phyloP scores from a whole-genome alignment of 2,888 invertebrate species.

The Heliconius sara region DNA sequence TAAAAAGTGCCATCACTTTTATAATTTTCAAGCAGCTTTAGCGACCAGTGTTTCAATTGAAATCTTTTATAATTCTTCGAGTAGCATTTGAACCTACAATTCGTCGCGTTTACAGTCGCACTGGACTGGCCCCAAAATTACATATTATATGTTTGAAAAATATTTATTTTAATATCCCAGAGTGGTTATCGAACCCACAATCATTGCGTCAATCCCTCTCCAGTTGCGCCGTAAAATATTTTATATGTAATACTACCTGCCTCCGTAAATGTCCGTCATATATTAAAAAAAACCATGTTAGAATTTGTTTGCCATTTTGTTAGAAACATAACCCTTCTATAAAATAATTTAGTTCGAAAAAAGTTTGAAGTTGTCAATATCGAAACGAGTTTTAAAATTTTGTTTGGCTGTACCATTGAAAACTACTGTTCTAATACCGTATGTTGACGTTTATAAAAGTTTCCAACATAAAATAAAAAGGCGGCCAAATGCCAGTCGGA shows the following conservation, averaged over 20 bases:
- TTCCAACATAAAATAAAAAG: neutral
- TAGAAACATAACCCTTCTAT: neutral
- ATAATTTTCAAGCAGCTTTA: constrained; percentile 13
- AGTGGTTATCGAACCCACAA: neutral
- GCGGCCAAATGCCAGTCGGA: too few relatives aligned
- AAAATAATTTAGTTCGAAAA: constrained; percentile 8
- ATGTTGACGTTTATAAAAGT: neutral
- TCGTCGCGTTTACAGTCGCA: too few relatives aligned
- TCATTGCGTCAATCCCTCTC: neutral
- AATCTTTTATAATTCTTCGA: neutral
- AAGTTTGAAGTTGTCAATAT: constrained; percentile 1
- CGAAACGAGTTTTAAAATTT: neutral
- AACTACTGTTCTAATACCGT: neutral
- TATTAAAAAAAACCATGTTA: neutral
- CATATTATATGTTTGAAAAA: too few relatives aligned
- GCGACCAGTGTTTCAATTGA: constrained; percentile 11
- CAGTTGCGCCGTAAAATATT: neutral
- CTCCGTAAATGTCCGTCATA: too few relatives aligned
- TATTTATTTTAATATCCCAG: too few relatives aligned
- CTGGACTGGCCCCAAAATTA: too few relatives aligned
- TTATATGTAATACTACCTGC: too few relatives aligned
- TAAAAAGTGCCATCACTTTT: neutral
- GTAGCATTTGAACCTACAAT: too few relatives aligned
- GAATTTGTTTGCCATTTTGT: neutral
- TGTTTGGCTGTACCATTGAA: neutral